Conservation (phyloP, 37 sponge, comb jelly and placozoan species). For the Cladorhizidae sp. region DNA sequence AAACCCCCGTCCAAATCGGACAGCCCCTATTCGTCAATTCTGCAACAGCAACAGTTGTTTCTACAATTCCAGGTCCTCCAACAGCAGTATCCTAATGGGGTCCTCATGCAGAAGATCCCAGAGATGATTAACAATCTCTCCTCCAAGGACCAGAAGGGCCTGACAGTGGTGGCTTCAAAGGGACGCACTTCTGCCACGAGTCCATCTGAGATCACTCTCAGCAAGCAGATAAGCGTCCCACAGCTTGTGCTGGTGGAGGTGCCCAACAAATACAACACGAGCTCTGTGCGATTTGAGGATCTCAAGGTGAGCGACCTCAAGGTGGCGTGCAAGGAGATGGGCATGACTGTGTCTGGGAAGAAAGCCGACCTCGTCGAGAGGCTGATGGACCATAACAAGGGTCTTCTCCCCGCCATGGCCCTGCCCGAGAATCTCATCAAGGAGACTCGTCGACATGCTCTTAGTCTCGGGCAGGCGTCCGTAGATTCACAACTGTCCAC, state of each 20-base stretch:
- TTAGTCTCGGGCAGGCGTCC: conserved; percentile 4
- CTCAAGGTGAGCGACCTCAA: conserved; percentile 79
- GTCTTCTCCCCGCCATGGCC: conserved; percentile 54
- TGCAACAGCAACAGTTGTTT: conserved; percentile 89
- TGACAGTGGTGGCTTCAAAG: conserved; percentile 3
- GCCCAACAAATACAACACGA: conserved; percentile 46
- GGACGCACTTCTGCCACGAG: conserved; percentile 2
- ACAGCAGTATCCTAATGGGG: conserved; percentile 79
- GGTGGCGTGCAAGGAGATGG: conserved; percentile 73
- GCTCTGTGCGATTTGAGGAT: conserved; percentile 64
- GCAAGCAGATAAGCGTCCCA: conserved; percentile 19
- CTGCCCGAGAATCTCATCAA: conserved; percentile 36
- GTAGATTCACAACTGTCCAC: conserved; percentile 36
- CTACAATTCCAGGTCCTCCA: conserved; percentile 86
- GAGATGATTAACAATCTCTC: conserved; percentile 54
- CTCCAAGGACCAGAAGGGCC: conserved; percentile 12
- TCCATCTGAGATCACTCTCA: neutral
- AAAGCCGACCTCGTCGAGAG: conserved; percentile 81
- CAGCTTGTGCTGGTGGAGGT: conserved; percentile 51
- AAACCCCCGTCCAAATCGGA: conserved; percentile 54
- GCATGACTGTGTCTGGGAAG: conserved; percentile 86
- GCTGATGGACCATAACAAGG: conserved; percentile 76
- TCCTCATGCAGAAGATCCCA: conserved; percentile 76
- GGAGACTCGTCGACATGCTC: conserved; percentile 22
- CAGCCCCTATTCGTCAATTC: conserved; percentile 63